Evolutionary conservation across 2,113 vertebrate genomes (phyloP).

Genomic region (Coreoperca whiteheadi): DNA sequence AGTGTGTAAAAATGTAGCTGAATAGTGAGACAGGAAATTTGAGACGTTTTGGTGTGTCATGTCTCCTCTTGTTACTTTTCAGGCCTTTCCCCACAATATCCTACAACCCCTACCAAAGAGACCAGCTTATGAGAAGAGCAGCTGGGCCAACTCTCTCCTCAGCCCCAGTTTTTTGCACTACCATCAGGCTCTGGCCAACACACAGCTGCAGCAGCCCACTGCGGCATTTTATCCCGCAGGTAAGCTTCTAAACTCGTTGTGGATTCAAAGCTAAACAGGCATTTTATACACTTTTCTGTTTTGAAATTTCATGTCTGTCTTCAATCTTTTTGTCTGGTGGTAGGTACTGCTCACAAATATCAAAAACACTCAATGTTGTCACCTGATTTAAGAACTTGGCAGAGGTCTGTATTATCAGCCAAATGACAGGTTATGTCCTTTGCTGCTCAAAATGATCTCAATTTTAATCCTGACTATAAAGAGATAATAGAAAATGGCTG

Average conservation of each 20-base stretch:
- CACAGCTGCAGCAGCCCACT: slow-evolving; percentile 93
- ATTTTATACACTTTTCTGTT: not conserved
- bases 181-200: slow-evolving; percentile 95
- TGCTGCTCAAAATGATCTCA: not conserved
- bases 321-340: not conserved
- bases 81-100: slow-evolving; percentile 95
- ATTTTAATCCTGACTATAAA: not conserved
- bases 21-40: not conserved
- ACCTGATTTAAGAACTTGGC: not conserved
- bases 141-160: slow-evolving; percentile 91
- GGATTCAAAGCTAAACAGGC: not conserved
- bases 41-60: slow-evolving; percentile 12
- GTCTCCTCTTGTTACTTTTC: slow-evolving; percentile 45
- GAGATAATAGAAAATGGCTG: not conserved
- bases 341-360: not conserved
- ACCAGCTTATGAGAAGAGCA: slow-evolving; percentile 96
- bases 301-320: not conserved
- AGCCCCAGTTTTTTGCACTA: slow-evolving; percentile 98
- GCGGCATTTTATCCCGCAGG: slow-evolving; percentile 93
- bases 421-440: not conserved
- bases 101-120: slow-evolving; percentile 99
- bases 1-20: slow-evolving; percentile 24
- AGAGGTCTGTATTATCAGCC: not conserved
- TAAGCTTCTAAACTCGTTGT: slow-evolving; percentile 67
- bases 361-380: not conserved